Percentiles rank a stretch among this genome's conserved stretches.
These are phyloP conservation scores for Montifringilla adamsi DNA, from an alignment of 2,113 vertebrate genomes.

Conservation along the genomic window DNA sequence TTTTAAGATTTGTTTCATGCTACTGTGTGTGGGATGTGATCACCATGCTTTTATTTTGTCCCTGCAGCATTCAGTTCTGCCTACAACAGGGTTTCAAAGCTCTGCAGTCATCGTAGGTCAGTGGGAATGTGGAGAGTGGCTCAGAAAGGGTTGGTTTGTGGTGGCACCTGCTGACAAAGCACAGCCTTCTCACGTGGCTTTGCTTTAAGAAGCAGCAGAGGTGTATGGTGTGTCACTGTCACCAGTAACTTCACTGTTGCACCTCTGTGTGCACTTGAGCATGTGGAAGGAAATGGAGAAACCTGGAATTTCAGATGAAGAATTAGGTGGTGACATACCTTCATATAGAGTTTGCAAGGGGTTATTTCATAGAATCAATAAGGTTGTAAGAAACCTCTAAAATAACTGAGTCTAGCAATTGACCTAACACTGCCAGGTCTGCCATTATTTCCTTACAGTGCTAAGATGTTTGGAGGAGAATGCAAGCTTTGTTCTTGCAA, in stretches of 20 bases:
- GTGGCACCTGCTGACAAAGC: not conserved
- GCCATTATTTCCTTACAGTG: not conserved
- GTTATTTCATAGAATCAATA: not conserved
- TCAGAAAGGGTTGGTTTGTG: not conserved
- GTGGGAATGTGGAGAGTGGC: not conserved
- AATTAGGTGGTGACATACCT: not conserved
- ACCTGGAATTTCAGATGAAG: not conserved
- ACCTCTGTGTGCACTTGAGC: accelerated
- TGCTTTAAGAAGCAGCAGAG: not conserved
- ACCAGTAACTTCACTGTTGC: not conserved
- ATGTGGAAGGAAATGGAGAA: not conserved
- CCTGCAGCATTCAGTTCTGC: not conserved
- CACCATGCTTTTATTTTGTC: not conserved
- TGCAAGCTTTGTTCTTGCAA: not conserved
- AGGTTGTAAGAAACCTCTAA: not conserved
- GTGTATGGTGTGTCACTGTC: not conserved
- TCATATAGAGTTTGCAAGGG: not conserved
- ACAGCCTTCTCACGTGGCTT: not conserved
- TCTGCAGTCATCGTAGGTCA: not conserved
- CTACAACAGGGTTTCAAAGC: not conserved
- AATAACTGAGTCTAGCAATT: not conserved
- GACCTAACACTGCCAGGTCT: not conserved
- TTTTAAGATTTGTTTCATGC: not conserved
- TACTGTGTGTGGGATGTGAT: not conserved
- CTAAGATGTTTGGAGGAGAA: not conserved